Evolutionary conservation across 2,797 vertebrate genomes (phyloP), one percentile per base, ranked within the genome.

Genomic region (Darevskia mixta): DNA sequence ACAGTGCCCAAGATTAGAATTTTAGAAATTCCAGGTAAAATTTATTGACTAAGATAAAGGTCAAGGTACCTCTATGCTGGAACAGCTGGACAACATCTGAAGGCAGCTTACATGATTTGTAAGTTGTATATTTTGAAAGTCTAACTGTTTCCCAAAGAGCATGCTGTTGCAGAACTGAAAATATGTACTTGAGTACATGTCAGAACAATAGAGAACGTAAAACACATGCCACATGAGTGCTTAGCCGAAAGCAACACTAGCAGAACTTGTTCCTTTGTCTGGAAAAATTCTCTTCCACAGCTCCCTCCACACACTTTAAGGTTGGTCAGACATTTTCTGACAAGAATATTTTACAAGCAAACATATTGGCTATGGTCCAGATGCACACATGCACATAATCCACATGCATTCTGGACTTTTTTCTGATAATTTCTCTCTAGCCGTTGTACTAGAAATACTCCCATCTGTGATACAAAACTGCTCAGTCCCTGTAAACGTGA

Each of bases 81-180:
- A 92, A 91, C 88, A 92, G 81, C 90, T 90, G 88, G 79, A 77
- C 75, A 90, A 88, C 83, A 94, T 87, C 92, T 93, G 91, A 90
- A 94, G 87, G 81, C 75, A 87, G 73, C 88, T 94, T 91, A 71
- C 73, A 86, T 84, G 86, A 91, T 9, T 85, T 17, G 3, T 89
- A 49, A 81, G 43, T 79, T 75, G 58, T 82, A 87, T 90, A 85
- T 94, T 94, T 93, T 80, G 89, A 81, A 89, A 93, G 90, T 87
- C 88, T 88, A 89, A 92, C 64, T n/a, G 73, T 20, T 25, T 94
- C 85, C 93, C 91, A 94, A 79, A 45, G 83, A 95, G 85, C 27
- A 88, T 88, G 77, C 89, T 91, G 90, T 88, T 90, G 87, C 86
- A 93, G 93, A 93, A 92, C 64, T 87, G 81, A 91, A 94, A 94